Percentiles rank a stretch among this genome's conserved stretches.
These are phyloP conservation scores for Sipha flava DNA, from an alignment of 1,140 invertebrate genomes.

Conservation along the genomic window DNA sequence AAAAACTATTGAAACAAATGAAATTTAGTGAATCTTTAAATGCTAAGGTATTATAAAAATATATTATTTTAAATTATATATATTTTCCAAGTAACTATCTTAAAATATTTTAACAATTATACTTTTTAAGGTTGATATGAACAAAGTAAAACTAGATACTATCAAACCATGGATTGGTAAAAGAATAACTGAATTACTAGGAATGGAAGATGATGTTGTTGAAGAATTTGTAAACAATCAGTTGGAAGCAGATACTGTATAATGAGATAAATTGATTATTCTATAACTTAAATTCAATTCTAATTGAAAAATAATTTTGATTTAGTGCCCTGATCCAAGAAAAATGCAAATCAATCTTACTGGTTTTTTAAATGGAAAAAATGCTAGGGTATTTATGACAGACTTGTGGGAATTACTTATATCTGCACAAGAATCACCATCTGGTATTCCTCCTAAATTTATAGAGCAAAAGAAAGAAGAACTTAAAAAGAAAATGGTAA, in stretches of 20 bases:
- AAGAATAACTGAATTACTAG: constrained; percentile 88
- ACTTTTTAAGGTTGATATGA: constrained; percentile 94
- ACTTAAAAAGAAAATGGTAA: constrained; percentile 73
- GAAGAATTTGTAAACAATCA: constrained; percentile 99
- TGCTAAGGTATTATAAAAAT: constrained; percentile 62
- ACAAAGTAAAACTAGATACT: constrained; percentile 94
- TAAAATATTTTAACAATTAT: too few species aligned
- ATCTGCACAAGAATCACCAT: constrained; percentile 89
- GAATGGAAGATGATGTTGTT: constrained; percentile 96
- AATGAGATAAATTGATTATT: background rate
- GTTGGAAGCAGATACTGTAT: constrained; percentile 81
- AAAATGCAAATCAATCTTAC: constrained; percentile 99
- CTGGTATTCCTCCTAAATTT: constrained; percentile 86
- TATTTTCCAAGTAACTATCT: too few species aligned
- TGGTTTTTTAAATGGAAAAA: constrained; percentile 96
- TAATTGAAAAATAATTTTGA: too few species aligned
- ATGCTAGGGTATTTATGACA: constrained; percentile 93
- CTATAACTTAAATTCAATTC: background rate
- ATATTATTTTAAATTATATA: background rate
- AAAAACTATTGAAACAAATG: constrained; percentile 97
- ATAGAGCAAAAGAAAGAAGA: constrained; percentile 95
- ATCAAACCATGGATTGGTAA: constrained; percentile 98
- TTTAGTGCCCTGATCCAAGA: constrained; percentile 87
- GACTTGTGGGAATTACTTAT: constrained; percentile 92
- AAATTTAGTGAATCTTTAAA: constrained; percentile 86